phyloP scores from a whole-genome alignment of 2,797 vertebrate species.

The Paguma larvata region DNA sequence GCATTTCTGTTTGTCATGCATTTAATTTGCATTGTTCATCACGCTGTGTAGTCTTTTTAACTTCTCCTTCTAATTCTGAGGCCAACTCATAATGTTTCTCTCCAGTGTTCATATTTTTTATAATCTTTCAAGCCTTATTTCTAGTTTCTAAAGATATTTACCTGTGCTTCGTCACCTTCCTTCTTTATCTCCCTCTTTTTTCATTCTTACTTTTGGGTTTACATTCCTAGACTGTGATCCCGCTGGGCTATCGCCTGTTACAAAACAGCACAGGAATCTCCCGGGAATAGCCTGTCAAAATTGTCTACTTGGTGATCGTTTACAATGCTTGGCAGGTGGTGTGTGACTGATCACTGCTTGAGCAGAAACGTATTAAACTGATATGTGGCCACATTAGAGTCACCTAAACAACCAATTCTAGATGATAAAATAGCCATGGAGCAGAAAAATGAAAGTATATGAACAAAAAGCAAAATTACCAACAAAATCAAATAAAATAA shows the following conservation, averaged over 20 bases:
- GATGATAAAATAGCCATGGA: neutral
- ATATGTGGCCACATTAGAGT: slow-evolving; percentile 24
- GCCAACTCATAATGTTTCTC: neutral
- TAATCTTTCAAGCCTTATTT: neutral
- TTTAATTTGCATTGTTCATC: neutral
- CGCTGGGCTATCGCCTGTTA: neutral
- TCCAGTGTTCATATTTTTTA: neutral
- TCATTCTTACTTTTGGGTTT: slow-evolving; percentile 33
- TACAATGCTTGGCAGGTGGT: slow-evolving; percentile 7
- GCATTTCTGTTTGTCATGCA: neutral
- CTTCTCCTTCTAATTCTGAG: slow-evolving; percentile 35
- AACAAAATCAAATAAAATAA: neutral
- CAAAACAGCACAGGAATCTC: slow-evolving; percentile 2
- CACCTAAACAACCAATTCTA: neutral
- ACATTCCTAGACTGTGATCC: slow-evolving; percentile 12
- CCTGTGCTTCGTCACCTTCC: neutral
- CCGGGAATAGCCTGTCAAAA: slow-evolving; percentile 58
- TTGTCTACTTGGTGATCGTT: neutral
- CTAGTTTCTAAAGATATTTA: slow-evolving; percentile 18
- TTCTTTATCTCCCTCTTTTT: neutral
- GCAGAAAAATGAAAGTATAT: neutral
- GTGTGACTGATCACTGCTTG: slow-evolving; percentile 45
- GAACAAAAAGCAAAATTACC: neutral
- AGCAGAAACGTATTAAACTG: slow-evolving; percentile 50
- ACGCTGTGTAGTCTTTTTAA: neutral